Evolutionary conservation across 2,113 vertebrate species (phyloP).

Genomic region (Suricata suricatta): DNA sequence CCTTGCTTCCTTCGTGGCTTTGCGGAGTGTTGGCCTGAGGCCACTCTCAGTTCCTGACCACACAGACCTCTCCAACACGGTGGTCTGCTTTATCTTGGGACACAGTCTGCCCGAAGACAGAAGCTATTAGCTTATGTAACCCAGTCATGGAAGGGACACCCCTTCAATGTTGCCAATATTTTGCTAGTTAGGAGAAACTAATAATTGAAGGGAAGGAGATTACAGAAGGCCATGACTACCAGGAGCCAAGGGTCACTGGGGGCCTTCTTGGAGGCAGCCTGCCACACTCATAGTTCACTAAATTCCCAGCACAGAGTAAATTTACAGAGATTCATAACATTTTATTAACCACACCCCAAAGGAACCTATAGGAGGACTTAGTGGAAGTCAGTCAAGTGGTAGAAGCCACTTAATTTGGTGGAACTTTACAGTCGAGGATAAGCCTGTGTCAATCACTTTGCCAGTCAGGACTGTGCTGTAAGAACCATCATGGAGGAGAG

Average conservation of each 20-base stretch:
- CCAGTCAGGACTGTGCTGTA: background rate
- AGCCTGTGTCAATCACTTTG: background rate
- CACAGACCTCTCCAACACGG: background rate
- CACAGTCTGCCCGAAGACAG: background rate
- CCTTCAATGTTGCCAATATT: background rate
- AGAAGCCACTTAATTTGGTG: background rate
- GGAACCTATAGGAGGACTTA: background rate
- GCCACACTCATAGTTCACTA: background rate
- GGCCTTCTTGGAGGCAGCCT: background rate
- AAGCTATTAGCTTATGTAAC: background rate
- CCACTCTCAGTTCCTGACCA: background rate
- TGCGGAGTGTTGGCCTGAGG: background rate
- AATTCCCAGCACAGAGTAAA: background rate
- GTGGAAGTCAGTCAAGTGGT: background rate
- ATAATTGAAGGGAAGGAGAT: background rate
- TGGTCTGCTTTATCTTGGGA: background rate
- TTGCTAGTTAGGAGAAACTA: background rate
- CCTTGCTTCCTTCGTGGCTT: background rate
- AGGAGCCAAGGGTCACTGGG: background rate
- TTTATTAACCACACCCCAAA: background rate
- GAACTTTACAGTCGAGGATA: background rate
- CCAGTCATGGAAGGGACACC: background rate
- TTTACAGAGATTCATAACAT: background rate
- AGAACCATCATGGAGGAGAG: background rate
- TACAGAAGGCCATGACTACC: background rate